Evolutionary conservation across 2,888 invertebrate genomes (phyloP).

Genomic region (Empis livida): DNA sequence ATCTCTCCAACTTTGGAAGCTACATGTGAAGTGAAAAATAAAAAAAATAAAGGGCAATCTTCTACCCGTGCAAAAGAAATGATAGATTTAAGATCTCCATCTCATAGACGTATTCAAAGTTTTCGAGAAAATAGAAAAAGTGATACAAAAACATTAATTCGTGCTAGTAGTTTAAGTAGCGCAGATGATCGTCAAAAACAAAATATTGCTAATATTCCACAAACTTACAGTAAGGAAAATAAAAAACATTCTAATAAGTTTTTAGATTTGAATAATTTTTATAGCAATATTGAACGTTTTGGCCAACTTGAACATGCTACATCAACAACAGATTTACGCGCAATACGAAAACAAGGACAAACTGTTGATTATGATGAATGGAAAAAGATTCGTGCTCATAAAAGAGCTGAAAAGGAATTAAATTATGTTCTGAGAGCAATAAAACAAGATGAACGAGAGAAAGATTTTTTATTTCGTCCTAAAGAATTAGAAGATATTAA

Average conservation of each 20-base stretch:
- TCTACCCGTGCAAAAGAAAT: not conserved
- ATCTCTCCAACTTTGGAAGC: conserved; percentile 12
- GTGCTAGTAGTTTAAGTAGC: conserved; percentile 55
- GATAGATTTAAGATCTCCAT: conserved; percentile 41
- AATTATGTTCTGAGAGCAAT: conserved; percentile 62
- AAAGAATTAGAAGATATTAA: conserved; percentile 57
- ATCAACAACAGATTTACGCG: conserved; percentile 53
- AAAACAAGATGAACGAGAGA: conserved; percentile 64
- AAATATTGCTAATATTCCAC: conserved; percentile 27
- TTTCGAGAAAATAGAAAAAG: conserved; percentile 22
- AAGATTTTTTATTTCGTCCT: conserved; percentile 70
- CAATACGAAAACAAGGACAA: conserved; percentile 61
- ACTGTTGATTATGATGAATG: conserved; percentile 79
- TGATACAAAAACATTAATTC: conserved; percentile 35
- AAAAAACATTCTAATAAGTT: conserved; percentile 52
- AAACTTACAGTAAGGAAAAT: conserved; percentile 23
- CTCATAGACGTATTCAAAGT: conserved; percentile 48
- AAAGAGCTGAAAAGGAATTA: conserved; percentile 71
- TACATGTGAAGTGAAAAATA: conserved; percentile 30
- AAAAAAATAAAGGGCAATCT: conserved; percentile 28
- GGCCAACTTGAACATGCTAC: conserved; percentile 68
- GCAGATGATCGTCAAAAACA: conserved; percentile 36
- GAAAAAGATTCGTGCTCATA: conserved; percentile 65
- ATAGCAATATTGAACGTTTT: conserved; percentile 71
- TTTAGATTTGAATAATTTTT: conserved; percentile 72